phyloP scores from a whole-genome alignment of 1,140 invertebrate species.

The Elysia chlorotica region DNA sequence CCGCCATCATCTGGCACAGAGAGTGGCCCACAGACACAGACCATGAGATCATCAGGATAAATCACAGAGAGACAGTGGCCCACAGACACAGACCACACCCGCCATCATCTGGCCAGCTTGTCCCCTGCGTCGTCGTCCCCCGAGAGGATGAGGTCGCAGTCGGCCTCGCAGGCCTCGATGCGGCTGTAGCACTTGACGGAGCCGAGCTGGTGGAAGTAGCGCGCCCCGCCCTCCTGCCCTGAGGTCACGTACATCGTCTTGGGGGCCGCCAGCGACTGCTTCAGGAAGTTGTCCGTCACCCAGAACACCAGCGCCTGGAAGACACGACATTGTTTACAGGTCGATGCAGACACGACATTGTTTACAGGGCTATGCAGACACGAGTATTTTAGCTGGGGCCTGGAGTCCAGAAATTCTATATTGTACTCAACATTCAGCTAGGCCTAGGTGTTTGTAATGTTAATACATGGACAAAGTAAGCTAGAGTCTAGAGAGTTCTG shows the following conservation, averaged over 20 bases:
- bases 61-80: too few species aligned
- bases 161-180: constrained; percentile 63
- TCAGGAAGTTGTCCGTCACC: constrained; percentile 62
- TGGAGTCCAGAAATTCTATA: neutral
- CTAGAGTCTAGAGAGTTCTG: neutral
- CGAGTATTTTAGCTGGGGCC: too few species aligned
- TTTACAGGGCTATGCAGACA: neutral
- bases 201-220: constrained; percentile 42
- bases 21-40: too few species aligned
- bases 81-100: too few species aligned
- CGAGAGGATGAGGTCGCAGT: constrained; percentile 65
- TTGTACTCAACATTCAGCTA: too few species aligned
- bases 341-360: neutral
- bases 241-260: constrained; percentile 62
- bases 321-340: neutral
- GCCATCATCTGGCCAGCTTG: constrained; percentile 4
- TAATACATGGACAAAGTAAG: too few species aligned
- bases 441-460: too few species aligned
- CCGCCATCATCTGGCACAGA: too few species aligned
- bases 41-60: too few species aligned
- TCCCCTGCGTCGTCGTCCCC: constrained; percentile 63
- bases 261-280: constrained; percentile 64
- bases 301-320: constrained; percentile 20
- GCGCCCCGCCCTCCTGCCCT: constrained; percentile 35
- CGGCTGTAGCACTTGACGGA: constrained; percentile 60